phyloP scores from a whole-genome alignment of 2,113 vertebrate genomes.

The Propithecus coquereli region DNA sequence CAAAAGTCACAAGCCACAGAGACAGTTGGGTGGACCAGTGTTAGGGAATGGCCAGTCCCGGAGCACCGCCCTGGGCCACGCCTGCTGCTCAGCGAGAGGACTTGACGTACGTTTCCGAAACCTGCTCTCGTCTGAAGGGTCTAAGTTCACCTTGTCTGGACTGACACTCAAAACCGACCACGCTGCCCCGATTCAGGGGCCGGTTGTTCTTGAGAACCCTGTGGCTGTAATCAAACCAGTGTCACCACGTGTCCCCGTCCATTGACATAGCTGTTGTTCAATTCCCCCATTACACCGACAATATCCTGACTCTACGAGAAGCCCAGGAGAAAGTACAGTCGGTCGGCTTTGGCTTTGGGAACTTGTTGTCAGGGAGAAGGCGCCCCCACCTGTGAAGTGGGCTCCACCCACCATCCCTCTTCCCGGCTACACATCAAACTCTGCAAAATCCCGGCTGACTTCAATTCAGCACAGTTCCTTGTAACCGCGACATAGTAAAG shows the following conservation, averaged over 20 bases:
- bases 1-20: neutral
- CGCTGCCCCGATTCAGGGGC: neutral
- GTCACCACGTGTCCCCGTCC: fast-evolving
- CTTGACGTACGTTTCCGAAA: neutral
- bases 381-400: too few relatives aligned
- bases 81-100: too few relatives aligned
- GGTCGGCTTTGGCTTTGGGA: neutral
- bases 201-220: too few relatives aligned
- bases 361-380: neutral
- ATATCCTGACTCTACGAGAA: neutral
- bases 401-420: neutral
- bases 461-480: neutral
- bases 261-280: fast-evolving
- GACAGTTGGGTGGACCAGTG: neutral
- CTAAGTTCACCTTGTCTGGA: too few relatives aligned
- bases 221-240: too few relatives aligned
- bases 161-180: too few relatives aligned
- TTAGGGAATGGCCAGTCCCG: fast-evolving
- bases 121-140: neutral
- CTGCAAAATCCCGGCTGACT: neutral
- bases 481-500: neutral
- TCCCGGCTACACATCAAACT: fast-evolving
- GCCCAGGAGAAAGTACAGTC: neutral
- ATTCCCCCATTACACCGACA: fast-evolving
- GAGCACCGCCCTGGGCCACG: too few relatives aligned